These are phyloP conservation scores for Metopolophium dirhodum DNA, from an alignment of 1,140 invertebrate genomes.

Conservation along the genomic window DNA sequence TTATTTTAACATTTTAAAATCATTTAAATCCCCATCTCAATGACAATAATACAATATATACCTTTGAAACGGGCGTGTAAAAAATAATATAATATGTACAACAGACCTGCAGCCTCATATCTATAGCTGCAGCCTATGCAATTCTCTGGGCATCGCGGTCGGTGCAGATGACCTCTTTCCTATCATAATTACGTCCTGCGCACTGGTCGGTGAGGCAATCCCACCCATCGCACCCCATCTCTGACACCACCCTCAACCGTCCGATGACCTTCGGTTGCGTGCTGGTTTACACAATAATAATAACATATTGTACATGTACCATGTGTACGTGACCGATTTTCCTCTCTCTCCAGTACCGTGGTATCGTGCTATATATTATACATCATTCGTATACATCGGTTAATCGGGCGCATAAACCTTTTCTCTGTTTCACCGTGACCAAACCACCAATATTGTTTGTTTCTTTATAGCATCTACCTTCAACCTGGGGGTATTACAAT, in stretches of 20 bases:
- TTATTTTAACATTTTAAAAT: background rate
- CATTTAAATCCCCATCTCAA: background rate
- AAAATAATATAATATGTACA: background rate
- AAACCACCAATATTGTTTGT: background rate
- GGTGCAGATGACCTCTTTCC: background rate
- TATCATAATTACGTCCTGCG: background rate
- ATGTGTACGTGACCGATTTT: background rate
- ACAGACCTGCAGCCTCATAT: background rate
- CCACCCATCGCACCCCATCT: background rate
- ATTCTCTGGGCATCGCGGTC: background rate
- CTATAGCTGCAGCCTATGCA: background rate
- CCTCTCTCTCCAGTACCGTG: background rate
- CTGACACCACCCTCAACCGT: background rate
- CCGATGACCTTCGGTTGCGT: background rate
- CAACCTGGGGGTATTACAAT: background rate
- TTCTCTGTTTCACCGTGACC: background rate
- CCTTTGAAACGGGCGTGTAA: background rate
- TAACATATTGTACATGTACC: background rate
- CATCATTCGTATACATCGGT: background rate
- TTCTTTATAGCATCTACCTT: background rate
- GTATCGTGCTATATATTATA: background rate
- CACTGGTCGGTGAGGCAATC: background rate
- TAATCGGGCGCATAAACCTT: background rate
- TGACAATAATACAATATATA: background rate
- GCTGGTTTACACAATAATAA: background rate